Conservation (phyloP, 2,888 invertebrate genomes). For the Euplagia quadripunctaria region DNA sequence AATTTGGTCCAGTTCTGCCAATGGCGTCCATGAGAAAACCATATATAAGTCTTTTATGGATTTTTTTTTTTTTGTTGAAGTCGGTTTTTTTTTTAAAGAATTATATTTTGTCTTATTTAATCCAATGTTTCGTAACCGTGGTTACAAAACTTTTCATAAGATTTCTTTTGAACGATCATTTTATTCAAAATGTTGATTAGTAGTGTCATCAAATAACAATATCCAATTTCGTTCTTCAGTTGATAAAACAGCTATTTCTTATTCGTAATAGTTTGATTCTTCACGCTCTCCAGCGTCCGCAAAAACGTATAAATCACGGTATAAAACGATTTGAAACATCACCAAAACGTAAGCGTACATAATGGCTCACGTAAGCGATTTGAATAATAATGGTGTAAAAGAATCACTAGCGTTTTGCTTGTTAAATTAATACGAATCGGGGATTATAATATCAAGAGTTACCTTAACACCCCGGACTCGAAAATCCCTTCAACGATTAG, state of each 20-base stretch:
- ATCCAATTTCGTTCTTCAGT: not conserved
- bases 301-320: not conserved
- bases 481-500: too few relatives aligned
- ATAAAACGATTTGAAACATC: not conserved
- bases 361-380: conserved; percentile 1
- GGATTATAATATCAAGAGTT: too few relatives aligned
- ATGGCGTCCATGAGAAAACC: too few relatives aligned
- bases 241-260: not conserved
- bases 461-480: too few relatives aligned
- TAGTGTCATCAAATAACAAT: not conserved
- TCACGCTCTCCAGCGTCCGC: conserved; percentile 1
- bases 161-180: not conserved
- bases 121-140: not conserved
- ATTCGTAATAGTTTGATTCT: not conserved
- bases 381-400: not conserved
- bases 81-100: too few relatives aligned
- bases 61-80: too few relatives aligned
- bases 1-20: too few relatives aligned
- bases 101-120: not conserved
- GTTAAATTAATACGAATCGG: too few relatives aligned
- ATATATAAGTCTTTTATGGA: too few relatives aligned
- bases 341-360: not conserved
- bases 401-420: not conserved
- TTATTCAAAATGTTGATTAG: not conserved
- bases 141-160: not conserved